Evolutionary conservation across 2,113 vertebrate species (phyloP), one percentile per base, ranked within the genome.

Genomic region (Ceuthmochares aereus): DNA sequence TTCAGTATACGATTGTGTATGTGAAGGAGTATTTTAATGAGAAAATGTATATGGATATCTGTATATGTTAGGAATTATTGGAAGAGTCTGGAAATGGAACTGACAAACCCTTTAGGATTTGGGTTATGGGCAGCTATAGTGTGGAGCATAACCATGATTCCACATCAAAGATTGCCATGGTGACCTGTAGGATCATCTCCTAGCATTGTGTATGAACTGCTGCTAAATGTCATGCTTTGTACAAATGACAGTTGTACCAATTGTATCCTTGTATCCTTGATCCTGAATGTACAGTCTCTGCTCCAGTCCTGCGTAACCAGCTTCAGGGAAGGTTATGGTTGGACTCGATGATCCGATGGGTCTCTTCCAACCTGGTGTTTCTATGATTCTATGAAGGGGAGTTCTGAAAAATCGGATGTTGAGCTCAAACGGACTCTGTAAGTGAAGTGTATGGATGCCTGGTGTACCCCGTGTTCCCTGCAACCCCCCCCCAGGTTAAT

Each of bases 11-110:
- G 95, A 90, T 63, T 94, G 90, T 96, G 92, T 94, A 86, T 86
- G 92, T 96, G 95, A 96, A 96, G 90, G 88, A 92, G 76, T 92
- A 30, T 96, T 97, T 94, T 54, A 75, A 89, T 90, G 93, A 80
- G 91, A 91, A 34, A 26, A 30, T 76, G 89, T 77, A 20, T 45
- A 25, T 85, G 93, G 78, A n/a, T 92, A 69, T 95, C 90, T 96
- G 79, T 95, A 70, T 87, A 49, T 97, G 95, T 93, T 80, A 84
- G 80, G 84, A 80, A 30, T 81, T 77, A 13, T 7, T 27, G 90
- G 60, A 88, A 70, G 78, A 94, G 76, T 52, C 75, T 84, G 85
- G 75, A 68, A 66, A 56, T 10, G 47, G 69, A 87, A 86, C 15
- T 6, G 55, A 66, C 70, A 49, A 87, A 15, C 32, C 30, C 54